Evolutionary conservation across 2,888 invertebrate species (phyloP).

Genomic region (Dascillus cervinus): DNA sequence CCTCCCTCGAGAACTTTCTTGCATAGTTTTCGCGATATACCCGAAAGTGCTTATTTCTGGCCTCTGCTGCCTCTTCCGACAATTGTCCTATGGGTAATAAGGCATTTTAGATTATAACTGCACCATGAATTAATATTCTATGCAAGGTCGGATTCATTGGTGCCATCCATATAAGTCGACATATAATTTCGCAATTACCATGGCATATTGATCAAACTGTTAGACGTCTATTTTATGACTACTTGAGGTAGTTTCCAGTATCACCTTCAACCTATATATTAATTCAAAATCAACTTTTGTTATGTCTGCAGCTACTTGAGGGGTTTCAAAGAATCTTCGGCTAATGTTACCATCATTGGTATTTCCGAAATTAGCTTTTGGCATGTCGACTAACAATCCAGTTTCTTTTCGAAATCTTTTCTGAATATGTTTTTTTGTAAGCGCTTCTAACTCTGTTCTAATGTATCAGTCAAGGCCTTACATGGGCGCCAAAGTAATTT

Average conservation of each 20-base stretch:
- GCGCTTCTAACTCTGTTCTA: too few species aligned
- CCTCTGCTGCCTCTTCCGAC: too few species aligned
- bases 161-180: conserved; percentile 25
- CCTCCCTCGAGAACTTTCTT: too few species aligned
- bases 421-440: too few species aligned
- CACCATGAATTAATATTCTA: conserved; percentile 23
- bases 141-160: conserved; percentile 25
- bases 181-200: conserved; percentile 18
- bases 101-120: conserved; percentile 20
- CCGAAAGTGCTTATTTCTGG: too few species aligned
- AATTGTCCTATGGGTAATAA: too few species aligned
- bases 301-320: conserved; percentile 22
- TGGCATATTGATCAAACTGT: conserved; percentile 14
- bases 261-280: conserved; percentile 27
- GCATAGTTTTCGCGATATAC: too few species aligned
- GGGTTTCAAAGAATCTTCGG: conserved; percentile 19
- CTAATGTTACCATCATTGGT: too few species aligned
- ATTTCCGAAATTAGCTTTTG: too few species aligned
- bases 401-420: too few species aligned
- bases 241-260: conserved; percentile 25
- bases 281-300: conserved; percentile 26
- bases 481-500: too few species aligned
- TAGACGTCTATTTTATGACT: conserved; percentile 10
- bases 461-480: too few species aligned
- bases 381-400: conserved; percentile 18